Percentiles rank a stretch among this genome's conserved stretches.
Evolutionary conservation across 35 echinoderm and acorn worm species (phyloP).

Genomic region (Lytechinus variegatus): DNA sequence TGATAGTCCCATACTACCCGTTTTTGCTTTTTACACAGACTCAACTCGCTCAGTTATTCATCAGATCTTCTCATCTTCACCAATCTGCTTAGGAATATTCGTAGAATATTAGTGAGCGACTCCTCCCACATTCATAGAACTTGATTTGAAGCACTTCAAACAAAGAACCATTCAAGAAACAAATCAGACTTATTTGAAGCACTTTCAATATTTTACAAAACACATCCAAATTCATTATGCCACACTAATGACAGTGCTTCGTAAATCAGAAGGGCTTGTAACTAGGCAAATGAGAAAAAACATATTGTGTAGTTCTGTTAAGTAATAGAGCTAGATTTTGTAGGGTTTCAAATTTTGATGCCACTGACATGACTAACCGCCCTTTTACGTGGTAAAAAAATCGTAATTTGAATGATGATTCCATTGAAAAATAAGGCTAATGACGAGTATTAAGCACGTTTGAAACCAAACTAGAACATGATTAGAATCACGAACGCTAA

Average conservation of each 20-base stretch:
- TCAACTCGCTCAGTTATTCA: no score
- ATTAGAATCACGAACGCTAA: no score
- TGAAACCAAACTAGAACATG: no score
- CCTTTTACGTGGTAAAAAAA: no score
- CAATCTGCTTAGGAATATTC: no score
- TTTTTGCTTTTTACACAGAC: no score
- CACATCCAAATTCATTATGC: background rate
- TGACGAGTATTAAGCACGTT: no score
- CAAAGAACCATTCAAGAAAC: background rate
- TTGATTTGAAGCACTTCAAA: background rate
- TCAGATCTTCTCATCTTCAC: no score
- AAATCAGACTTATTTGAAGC: background rate
- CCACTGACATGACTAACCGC: background rate
- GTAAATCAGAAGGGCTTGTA: background rate
- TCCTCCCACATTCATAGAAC: background rate
- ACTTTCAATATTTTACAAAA: background rate
- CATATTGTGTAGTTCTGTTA: background rate
- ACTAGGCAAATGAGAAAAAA: background rate
- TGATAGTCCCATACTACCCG: no score
- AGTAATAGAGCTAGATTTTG: background rate
- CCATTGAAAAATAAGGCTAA: no score
- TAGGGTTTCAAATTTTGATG: background rate
- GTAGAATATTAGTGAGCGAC: no score
- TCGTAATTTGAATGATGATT: no score
- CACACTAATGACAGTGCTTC: background rate